phyloP scores from a whole-genome alignment of 2,888 invertebrate species.

The Chromoteleia sp. region DNA sequence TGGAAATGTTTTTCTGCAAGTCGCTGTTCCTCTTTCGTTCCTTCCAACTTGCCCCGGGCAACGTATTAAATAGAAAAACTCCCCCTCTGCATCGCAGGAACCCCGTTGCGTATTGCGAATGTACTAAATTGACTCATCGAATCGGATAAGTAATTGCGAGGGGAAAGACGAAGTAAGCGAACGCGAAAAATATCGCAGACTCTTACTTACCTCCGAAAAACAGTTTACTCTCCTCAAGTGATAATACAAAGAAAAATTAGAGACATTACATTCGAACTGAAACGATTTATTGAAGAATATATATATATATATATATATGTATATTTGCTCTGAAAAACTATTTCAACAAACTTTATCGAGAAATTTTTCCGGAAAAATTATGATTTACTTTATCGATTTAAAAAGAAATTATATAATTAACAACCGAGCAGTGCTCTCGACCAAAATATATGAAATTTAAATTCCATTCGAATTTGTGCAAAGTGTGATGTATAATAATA shows the following conservation, averaged over 20 bases:
- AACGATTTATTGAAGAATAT: constrained; percentile 14
- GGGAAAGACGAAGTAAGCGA: constrained; percentile 44
- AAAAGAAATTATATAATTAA: no score
- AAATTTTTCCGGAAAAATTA: background rate
- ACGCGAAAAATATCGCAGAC: constrained; percentile 49
- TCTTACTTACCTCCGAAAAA: constrained; percentile 38
- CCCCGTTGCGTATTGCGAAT: constrained; percentile 33
- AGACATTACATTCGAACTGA: constrained; percentile 17
- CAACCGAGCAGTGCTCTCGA: no score
- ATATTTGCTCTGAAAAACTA: constrained; percentile 3
- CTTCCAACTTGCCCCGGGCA: constrained; percentile 43
- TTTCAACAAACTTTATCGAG: constrained; percentile 4
- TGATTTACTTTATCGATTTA: background rate
- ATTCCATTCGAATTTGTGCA: no score
- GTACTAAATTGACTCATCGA: constrained; percentile 63
- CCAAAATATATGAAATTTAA: no score
- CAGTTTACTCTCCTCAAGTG: constrained; percentile 46
- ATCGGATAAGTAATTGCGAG: constrained; percentile 58
- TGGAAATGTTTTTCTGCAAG: constrained; percentile 49
- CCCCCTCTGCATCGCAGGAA: constrained; percentile 30
- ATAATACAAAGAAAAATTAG: constrained; percentile 57
- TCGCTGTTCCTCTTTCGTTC: constrained; percentile 42
- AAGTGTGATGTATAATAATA: no score
- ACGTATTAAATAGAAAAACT: constrained; percentile 63
- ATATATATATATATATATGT: constrained; percentile 3